A percentile compares a stretch with the other conserved stretches of the same genome.
phyloP scores from a whole-genome alignment of 2,888 invertebrate genomes.

The Microchrysa polita region DNA sequence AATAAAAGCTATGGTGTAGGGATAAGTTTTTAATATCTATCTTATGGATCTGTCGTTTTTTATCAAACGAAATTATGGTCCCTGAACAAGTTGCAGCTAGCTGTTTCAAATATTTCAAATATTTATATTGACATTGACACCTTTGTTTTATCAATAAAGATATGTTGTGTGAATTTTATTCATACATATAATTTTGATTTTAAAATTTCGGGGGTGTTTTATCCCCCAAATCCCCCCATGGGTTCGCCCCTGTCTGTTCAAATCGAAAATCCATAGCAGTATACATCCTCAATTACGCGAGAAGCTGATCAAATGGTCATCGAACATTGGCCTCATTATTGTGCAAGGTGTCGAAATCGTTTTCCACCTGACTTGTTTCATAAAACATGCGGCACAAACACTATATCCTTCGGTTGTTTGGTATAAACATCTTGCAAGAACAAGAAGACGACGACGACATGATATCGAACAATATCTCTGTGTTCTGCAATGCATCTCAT shows the following conservation, averaged over 20 bases:
- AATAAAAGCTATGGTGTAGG: too few species aligned
- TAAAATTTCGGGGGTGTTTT: too few species aligned
- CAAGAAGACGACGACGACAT: slow-evolving; percentile 20
- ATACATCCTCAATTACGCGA: slow-evolving; percentile 23
- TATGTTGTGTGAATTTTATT: too few species aligned
- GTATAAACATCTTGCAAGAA: slow-evolving; percentile 44
- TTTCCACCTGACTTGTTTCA: slow-evolving; percentile 30
- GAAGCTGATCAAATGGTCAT: slow-evolving; percentile 26
- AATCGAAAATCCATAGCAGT: background rate
- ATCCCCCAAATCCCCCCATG: slow-evolving; percentile 21
- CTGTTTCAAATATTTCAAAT: too few species aligned
- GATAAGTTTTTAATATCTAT: background rate
- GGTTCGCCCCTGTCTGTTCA: too few species aligned
- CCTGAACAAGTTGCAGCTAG: too few species aligned
- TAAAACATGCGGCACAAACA: background rate
- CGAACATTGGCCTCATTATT: slow-evolving; percentile 36
- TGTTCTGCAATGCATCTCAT: background rate
- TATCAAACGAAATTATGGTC: too few species aligned
- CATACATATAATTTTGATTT: too few species aligned
- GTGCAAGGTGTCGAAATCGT: slow-evolving; percentile 43
- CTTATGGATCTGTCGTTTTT: too few species aligned
- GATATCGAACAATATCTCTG: slow-evolving; percentile 33
- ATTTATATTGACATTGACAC: too few species aligned
- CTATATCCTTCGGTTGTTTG: slow-evolving; percentile 18
- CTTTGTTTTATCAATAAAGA: too few species aligned